A percentile compares a stretch with the other conserved stretches of the same genome.
These are phyloP conservation scores for Anguilla rostrata DNA, from an alignment of 2,113 vertebrate genomes.

Conservation along the genomic window DNA sequence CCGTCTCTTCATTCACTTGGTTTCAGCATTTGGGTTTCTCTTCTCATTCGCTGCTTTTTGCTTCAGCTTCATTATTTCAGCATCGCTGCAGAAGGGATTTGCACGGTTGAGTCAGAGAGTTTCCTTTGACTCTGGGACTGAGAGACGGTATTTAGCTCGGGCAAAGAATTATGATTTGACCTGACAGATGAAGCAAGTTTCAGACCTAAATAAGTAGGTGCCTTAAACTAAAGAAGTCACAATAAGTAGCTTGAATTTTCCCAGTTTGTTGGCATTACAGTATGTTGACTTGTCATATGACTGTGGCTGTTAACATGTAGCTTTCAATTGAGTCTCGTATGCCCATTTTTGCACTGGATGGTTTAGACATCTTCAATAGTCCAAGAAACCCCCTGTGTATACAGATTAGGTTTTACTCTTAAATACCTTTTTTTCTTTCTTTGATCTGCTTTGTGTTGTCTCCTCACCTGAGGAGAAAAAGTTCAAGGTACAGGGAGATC, in stretches of 20 bases:
- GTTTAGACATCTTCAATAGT: neutral
- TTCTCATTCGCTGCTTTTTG: conserved; percentile 73
- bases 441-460: conserved; percentile 16
- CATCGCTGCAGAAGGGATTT: conserved; percentile 60
- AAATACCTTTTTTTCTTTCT: conserved; percentile 20
- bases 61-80: conserved; percentile 77
- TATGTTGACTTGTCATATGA: no score
- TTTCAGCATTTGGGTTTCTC: conserved; percentile 39
- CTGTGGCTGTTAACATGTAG: no score
- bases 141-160: neutral
- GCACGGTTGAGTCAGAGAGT: neutral
- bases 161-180: neutral
- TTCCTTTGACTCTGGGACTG: neutral
- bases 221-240: no score
- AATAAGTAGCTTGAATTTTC: no score
- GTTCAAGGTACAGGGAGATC: neutral
- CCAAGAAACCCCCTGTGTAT: neutral
- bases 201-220: neutral
- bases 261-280: no score
- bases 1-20: neutral
- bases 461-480: conserved; percentile 25
- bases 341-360: no score
- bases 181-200: neutral
- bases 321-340: no score
- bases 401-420: neutral